A percentile compares a stretch with the other conserved stretches of the same genome.
Conservation (phyloP, 2,888 invertebrate genomes). For the Pyrrhia umbra region DNA sequence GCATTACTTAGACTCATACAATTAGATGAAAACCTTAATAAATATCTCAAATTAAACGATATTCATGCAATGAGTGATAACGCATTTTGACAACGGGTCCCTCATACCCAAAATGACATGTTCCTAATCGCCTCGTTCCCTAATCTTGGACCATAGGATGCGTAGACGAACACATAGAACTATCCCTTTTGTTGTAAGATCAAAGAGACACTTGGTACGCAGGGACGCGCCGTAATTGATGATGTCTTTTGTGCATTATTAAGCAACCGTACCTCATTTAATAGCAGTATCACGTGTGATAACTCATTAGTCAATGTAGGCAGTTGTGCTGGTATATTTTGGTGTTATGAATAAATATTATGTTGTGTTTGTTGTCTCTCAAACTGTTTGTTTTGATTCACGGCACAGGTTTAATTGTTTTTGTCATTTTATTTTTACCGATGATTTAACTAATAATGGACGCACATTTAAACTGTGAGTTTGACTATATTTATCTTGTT, state of each 20-base stretch:
- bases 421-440: neutral
- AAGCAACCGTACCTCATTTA: conserved; percentile 67
- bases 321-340: conserved; percentile 24
- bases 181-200: conserved; percentile 77
- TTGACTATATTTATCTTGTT: conserved; percentile 1
- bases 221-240: conserved; percentile 74
- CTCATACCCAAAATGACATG: conserved; percentile 7
- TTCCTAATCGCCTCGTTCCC: conserved; percentile 28
- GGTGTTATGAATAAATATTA: conserved; percentile 38
- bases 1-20: too few species aligned
- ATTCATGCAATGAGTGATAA: conserved; percentile 3
- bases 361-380: conserved; percentile 11
- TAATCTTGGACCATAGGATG: conserved; percentile 47
- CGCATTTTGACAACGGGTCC: conserved; percentile 4
- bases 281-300: conserved; percentile 57
- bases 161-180: conserved; percentile 63
- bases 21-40: too few species aligned
- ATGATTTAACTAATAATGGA: neutral
- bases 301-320: conserved; percentile 57
- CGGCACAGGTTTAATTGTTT: neutral
- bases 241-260: conserved; percentile 74
- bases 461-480: neutral
- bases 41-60: neutral
- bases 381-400: conserved; percentile 25
- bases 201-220: conserved; percentile 75